A percentile compares a stretch with the other conserved stretches of the same genome.
Evolutionary conservation across 2,113 vertebrate species (phyloP).

Genomic region (Megalops atlanticus): DNA sequence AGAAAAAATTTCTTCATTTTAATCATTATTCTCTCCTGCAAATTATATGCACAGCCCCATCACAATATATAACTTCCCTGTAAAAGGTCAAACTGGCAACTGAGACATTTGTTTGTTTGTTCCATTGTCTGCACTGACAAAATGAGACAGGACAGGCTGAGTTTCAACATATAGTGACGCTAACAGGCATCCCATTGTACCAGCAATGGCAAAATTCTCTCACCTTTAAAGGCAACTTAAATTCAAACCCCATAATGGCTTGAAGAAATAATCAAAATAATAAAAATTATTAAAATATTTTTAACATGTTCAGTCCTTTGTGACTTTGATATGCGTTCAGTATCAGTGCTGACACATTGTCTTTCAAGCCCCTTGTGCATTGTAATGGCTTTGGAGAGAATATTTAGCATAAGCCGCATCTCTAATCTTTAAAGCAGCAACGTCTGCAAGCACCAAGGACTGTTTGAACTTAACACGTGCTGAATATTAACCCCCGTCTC

Average conservation of each 20-base stretch:
- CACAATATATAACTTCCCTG: background rate
- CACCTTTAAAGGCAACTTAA: background rate
- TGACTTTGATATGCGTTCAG: background rate
- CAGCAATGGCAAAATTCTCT: background rate
- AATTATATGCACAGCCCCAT: background rate
- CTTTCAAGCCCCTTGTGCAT: slow-evolving; percentile 46
- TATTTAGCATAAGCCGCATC: slow-evolving; percentile 38
- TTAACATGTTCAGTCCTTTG: background rate
- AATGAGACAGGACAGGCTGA: background rate
- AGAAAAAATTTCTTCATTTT: background rate
- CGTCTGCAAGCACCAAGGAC: slow-evolving; percentile 28
- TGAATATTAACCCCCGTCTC: background rate
- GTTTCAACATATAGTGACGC: background rate
- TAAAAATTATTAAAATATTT: background rate
- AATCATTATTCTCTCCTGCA: no score
- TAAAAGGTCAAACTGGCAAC: background rate
- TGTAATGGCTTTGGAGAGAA: slow-evolving; percentile 40
- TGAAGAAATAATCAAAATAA: background rate
- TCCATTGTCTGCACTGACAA: background rate
- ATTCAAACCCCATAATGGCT: background rate
- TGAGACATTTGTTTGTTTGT: background rate
- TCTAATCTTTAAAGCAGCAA: slow-evolving; percentile 35
- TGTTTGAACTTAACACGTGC: slow-evolving; percentile 18
- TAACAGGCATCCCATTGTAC: background rate
- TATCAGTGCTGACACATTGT: background rate